Conservation (phyloP, 2,888 invertebrate genomes). For the Heliconius aoede region DNA sequence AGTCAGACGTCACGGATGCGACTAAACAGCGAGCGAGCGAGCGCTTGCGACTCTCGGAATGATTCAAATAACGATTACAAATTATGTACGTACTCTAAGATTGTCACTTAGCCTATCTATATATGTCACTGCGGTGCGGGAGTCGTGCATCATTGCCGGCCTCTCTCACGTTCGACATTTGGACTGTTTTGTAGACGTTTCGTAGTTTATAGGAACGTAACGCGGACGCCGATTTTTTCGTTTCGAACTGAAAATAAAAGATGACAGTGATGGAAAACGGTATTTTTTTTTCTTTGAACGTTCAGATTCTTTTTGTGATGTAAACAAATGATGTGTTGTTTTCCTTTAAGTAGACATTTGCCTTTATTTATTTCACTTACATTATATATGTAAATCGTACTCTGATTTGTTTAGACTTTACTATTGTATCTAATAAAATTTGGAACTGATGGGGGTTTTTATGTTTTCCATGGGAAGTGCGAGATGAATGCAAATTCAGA, state of each 20-base stretch:
- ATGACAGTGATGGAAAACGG: conserved; percentile 45
- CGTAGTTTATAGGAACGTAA: conserved; percentile 48
- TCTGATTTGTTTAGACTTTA: conserved; percentile 45
- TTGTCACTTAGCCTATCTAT: conserved; percentile 49
- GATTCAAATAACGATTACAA: conserved; percentile 52
- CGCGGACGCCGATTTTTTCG: conserved; percentile 45
- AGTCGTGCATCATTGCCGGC: conserved; percentile 78
- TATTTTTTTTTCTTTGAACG: conserved; percentile 40
- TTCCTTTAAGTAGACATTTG: conserved; percentile 45
- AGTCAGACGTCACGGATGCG: conserved; percentile 40
- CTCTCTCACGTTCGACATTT: conserved; percentile 59
- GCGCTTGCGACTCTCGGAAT: conserved; percentile 60
- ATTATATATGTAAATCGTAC: conserved; percentile 41
- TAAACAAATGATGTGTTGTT: conserved; percentile 42
- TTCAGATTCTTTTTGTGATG: conserved; percentile 37
- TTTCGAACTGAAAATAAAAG: conserved; percentile 47
- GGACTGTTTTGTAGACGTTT: conserved; percentile 50
- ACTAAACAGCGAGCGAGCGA: conserved; percentile 37
- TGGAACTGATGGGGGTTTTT: conserved; percentile 45
- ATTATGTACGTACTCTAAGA: conserved; percentile 49
- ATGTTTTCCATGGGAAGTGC: conserved; percentile 37
- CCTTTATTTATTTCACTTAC: conserved; percentile 46
- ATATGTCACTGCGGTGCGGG: conserved; percentile 44
- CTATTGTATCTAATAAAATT: conserved; percentile 47
- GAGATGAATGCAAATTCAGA: conserved; percentile 39